Conservation (phyloP, 2,797 vertebrate species). For the Neosilurus mollespiculum region DNA sequence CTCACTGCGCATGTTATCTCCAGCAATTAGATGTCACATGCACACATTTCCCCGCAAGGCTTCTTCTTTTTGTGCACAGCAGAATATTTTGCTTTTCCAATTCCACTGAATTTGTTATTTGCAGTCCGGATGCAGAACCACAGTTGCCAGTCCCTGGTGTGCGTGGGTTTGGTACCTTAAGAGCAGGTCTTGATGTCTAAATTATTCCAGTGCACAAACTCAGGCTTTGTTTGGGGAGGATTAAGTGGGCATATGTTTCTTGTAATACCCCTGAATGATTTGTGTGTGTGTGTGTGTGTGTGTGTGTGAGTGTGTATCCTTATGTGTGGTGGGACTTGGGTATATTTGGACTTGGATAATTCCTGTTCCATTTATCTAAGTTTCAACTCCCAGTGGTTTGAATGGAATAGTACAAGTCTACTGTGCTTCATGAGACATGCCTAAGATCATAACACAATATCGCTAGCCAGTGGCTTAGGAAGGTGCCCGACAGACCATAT, state of each 20-base stretch:
- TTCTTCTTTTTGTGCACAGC: slow-evolving; percentile 22
- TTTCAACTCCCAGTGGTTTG: neutral
- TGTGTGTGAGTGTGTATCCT: too few species aligned
- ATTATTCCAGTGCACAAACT: slow-evolving; percentile 40
- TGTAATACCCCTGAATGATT: slow-evolving; percentile 6
- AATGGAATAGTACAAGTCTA: neutral
- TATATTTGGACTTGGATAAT: neutral
- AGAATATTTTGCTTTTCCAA: slow-evolving; percentile 22
- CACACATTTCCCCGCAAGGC: neutral
- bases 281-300: neutral
- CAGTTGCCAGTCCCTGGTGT: slow-evolving; percentile 43
- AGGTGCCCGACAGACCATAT: too few species aligned
- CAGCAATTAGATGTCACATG: neutral
- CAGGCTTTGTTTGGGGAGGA: neutral
- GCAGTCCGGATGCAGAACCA: slow-evolving; percentile 45
- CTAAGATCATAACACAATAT: neutral
- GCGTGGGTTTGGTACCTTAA: slow-evolving; percentile 22
- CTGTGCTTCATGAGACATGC: neutral
- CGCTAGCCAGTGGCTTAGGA: neutral
- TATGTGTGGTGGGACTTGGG: neutral
- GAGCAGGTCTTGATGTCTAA: slow-evolving; percentile 41
- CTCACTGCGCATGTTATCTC: slow-evolving; percentile 3
- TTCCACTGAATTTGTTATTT: slow-evolving; percentile 36
- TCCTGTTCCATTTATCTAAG: neutral
- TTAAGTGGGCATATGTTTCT: slow-evolving; percentile 14